Evolutionary conservation across 2,797 vertebrate species (phyloP).

Genomic region (Parauchenoglanis punctatus): DNA sequence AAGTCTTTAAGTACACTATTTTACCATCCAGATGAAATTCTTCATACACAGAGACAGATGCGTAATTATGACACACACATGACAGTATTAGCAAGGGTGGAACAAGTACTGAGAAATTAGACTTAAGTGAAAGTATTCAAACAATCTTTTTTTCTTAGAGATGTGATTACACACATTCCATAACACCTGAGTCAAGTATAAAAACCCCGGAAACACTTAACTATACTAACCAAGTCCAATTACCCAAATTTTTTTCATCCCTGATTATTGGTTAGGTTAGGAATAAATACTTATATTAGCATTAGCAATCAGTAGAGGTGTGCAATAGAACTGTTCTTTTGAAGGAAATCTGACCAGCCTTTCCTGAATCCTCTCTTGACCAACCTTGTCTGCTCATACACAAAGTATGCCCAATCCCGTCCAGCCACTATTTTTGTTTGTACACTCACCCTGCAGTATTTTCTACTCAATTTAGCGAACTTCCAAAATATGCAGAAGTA

Average conservation of each 20-base stretch:
- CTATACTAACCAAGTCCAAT: background rate
- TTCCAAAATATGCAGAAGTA: background rate
- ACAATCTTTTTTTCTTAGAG: background rate
- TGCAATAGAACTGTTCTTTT: background rate
- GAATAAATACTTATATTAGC: background rate
- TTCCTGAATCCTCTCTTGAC: background rate
- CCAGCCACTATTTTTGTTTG: background rate
- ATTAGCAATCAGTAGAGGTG: background rate
- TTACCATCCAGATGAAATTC: background rate
- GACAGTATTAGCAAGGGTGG: background rate
- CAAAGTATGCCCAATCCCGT: background rate
- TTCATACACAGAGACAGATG: background rate
- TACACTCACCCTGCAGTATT: background rate
- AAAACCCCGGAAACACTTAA: background rate
- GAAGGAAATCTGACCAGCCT: background rate
- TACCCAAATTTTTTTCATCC: background rate
- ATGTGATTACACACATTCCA: background rate
- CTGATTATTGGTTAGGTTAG: background rate
- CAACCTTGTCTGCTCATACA: background rate
- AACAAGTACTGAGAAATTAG: background rate
- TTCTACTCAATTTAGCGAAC: background rate
- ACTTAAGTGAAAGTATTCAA: background rate
- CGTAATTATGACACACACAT: background rate
- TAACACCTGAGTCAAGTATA: background rate
- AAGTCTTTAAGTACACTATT: background rate